Base-by-base conservation (phyloP, 2,797 vertebrate genomes). In the Poecilia wingei region DNA sequence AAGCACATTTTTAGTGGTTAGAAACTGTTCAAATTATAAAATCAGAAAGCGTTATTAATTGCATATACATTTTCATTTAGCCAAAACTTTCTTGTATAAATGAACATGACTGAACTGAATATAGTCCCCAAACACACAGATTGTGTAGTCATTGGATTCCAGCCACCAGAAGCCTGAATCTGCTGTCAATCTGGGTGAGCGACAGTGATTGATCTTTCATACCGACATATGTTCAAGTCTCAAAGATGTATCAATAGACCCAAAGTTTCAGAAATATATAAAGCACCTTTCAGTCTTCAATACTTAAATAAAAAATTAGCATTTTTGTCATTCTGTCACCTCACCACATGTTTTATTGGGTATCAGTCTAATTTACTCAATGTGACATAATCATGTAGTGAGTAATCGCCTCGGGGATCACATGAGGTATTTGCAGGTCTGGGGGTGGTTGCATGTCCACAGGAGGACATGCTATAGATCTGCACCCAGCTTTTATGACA, bases 401-500 rank as follows among this genome's bases (percentile, higher is more conserved):
- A 7, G 36, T 13, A 22, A 76, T 2, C 31, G 69, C 46, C 13
- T 70, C 51, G 43, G 25, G 45, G 39, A 72, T 84, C 25, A 69
- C 16, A 47, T 28, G 2, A 20, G 33, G 0, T 36, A 36, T 59
- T 61, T 8, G 4, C 46, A 13, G 41, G 47, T 47, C 18, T 49
- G 28, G 9, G 64, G 36, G 4, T 68, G 64, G 25, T 41, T 53
- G 75, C 33, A 45, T 75, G 4, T 4, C 4, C 25, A 8, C 1
- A 25, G 49, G 72, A 18, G 31, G 18, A 45, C 14, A 31, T 57
- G 55, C 41, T 22, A 6, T 1, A 64, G 39, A 53, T 76, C 12
- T 70, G n/a, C 74, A 39, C 9, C 51, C 59, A 41, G 55, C 49
- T 31, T 79, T 61, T 14, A 12, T 87, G 79, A 64, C 59, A 59